Percentiles rank a stretch among this genome's conserved stretches.
Conservation (phyloP, 2,797 vertebrate species). For the Saxicola maurus region DNA sequence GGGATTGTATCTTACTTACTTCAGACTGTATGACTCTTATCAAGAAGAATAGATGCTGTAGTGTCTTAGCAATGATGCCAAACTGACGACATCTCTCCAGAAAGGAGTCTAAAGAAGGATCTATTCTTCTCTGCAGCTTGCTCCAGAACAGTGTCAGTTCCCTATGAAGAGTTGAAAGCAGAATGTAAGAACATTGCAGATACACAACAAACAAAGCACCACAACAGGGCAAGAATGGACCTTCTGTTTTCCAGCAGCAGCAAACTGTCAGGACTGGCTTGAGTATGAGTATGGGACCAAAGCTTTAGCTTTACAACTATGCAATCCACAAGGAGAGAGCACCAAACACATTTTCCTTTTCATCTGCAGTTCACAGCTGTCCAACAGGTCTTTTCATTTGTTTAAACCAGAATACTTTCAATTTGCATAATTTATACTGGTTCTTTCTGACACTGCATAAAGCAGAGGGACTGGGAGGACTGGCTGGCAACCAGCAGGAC, state of each 20-base stretch:
- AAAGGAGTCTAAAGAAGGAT: constrained; percentile 88
- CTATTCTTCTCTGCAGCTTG: constrained; percentile 92
- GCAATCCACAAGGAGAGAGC: background rate
- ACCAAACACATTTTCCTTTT: background rate
- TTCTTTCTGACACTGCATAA: background rate
- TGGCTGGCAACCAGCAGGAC: background rate
- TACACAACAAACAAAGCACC: background rate
- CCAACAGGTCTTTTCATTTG: background rate
- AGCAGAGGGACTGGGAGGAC: background rate
- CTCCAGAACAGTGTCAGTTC: constrained; percentile 96
- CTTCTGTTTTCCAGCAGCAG: background rate
- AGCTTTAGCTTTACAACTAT: background rate
- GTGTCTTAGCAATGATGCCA: constrained; percentile 93
- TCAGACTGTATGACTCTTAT: constrained; percentile 94
- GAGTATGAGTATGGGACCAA: background rate
- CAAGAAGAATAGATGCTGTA: constrained; percentile 92
- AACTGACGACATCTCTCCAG: constrained; percentile 96
- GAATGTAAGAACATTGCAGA: background rate
- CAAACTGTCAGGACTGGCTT: background rate
- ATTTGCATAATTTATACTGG: background rate
- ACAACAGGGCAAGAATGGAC: background rate
- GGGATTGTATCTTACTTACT: constrained; percentile 72
- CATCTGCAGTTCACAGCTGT: background rate
- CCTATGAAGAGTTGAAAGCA: constrained; percentile 72
- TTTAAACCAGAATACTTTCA: background rate